Evolutionary conservation across 2,888 invertebrate genomes (phyloP), one percentile per base, ranked within the genome.

Genomic region (Psylliodes chrysocephalus): DNA sequence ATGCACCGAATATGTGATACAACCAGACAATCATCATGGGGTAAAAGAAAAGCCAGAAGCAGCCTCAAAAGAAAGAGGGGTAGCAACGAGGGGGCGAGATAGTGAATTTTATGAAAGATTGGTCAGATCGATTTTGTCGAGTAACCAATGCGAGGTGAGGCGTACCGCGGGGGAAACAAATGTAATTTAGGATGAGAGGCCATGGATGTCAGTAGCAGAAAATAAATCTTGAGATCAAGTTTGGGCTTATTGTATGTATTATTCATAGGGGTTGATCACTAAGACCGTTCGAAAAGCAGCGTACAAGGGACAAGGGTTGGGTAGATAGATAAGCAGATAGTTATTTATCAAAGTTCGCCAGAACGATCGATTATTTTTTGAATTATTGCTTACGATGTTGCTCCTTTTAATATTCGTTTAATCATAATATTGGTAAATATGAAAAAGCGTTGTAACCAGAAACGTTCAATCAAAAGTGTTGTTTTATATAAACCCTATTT

Each of bases 121-220:
- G 59, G 59, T 59, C 49, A 59, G 33, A 59, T 59, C 59, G 59
- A 59, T 59, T 57, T 51, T 38, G 25, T n/a, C n/a, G 49, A 28
- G 6, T 30, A 10, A n/a, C 28, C 28, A 1, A 25, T 8, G 28
- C 17, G 30, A 17, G 40, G 28, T 19, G 38, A 38, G 19, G 51
- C 35, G 17, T 15, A 30, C 10, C 4, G 12, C 8, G 54, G 47
- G 59, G 59, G 35, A 18, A 51, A 49, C 49, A 59, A 51, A 59
- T 57, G 47, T 59, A 59, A 59, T 59, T 59, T 59, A 49, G 49
- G 59, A 59, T 49, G 59, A 59, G 25, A 49, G 49, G 54, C 40
- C 54, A 51, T 35, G 59, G 59, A 59, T 59, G 59, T 59, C 59
- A 59, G 49, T 59, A 51, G 30, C 59, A 59, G 59, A 59, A 59